Base-by-base conservation (phyloP, 2,888 invertebrate species). In the Apotomis capreana region DNA sequence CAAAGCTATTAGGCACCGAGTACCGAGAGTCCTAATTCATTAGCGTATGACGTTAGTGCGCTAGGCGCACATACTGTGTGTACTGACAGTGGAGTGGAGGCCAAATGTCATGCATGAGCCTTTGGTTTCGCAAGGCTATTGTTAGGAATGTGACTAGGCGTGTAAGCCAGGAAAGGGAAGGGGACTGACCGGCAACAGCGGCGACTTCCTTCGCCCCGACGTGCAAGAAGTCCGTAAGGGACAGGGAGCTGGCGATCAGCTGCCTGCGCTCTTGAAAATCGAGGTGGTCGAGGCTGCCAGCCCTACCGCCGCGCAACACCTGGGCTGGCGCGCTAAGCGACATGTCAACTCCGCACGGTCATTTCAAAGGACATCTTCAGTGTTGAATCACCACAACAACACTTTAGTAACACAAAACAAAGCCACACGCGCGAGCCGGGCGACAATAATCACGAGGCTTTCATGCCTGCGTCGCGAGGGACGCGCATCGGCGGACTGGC, bases 191-290 rank as follows among this genome's bases (percentile, higher is more conserved):
- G 84, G 92, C 92, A 78, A 92, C 93, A 76, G 93, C 93, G 80
- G 92, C 93, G 79, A 93, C 93, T 84, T 93, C 93, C 84, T 93
- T 93, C 74, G 95, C 95, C 78, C 95, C 96, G 84, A 95, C 96
- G 78, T 96, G 96, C 79, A 97, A 90, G 84, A 97, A 97, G 91
- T 97, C 97, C 78, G 97, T 97, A 75, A 98, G 94, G 76, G 97
- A 97, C 85, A 98, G 89, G 67, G 97, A 97, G 76, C 97, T 97
- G 62, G 97, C 97, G 78, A 98, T 98, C 84, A 98, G 93, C 90
- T 97, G 97, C 81, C 97, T 94, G 88, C 97, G 97, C 94, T 98
- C 97, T 91, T 97, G 97, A 88, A 98, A 98, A 93, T 98, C 97
- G 72, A 98, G 94, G 92, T 97, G 97, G 94, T 97, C 97, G 94